Percentiles rank a stretch among this genome's conserved stretches.
These are phyloP conservation scores for Lasiurus borealis DNA, from an alignment of 2,113 vertebrate species.

Conservation along the genomic window DNA sequence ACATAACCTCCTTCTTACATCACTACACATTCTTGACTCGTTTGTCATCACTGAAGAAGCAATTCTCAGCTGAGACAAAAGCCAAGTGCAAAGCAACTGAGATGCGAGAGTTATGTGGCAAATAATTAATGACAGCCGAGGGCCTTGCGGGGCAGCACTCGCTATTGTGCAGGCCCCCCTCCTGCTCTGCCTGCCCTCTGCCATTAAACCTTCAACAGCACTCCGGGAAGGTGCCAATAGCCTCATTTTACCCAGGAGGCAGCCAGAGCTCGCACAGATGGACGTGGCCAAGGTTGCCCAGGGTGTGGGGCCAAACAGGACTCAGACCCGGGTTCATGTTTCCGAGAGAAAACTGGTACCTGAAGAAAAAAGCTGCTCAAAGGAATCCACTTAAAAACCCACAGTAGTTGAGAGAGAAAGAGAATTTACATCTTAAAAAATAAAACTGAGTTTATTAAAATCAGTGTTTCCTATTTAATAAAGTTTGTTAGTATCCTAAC, in stretches of 20 bases:
- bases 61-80: not conserved
- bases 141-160: rapidly evolving
- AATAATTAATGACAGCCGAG: not conserved
- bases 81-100: not conserved
- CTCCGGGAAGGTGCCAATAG: not conserved
- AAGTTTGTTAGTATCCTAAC: not conserved
- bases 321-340: not conserved
- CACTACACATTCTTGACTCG: not conserved
- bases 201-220: not conserved
- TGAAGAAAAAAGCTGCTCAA: not conserved
- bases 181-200: rapidly evolving
- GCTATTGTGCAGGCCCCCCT: rapidly evolving
- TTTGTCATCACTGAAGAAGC: constrained; percentile 47
- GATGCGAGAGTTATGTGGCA: not conserved
- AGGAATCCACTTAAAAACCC: not conserved
- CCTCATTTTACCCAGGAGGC: not conserved
- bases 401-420: not conserved
- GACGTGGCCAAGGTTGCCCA: not conserved
- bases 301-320: not conserved
- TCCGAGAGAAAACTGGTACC: not conserved
- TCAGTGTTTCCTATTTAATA: not conserved
- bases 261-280: not conserved
- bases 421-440: not conserved
- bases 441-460: constrained; percentile 1
- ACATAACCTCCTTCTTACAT: not conserved